Percentiles rank a stretch among this genome's conserved stretches.
Evolutionary conservation across 2,888 invertebrate genomes (phyloP).

Genomic region (Eulithis prunata): DNA sequence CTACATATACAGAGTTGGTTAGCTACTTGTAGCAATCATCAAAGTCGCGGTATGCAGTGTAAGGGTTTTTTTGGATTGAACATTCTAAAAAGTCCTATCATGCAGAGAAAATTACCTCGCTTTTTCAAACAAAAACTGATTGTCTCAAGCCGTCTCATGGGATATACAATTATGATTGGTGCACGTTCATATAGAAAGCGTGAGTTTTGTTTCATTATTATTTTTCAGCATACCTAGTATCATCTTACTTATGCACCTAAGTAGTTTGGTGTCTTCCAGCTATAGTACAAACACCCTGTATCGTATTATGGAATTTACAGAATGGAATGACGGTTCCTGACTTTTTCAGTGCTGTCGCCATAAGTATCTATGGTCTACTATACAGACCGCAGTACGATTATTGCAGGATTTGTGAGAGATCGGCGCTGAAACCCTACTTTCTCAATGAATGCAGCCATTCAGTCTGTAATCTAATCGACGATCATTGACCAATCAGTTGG

Average conservation of each 20-base stretch:
- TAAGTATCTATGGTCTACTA: too few species aligned
- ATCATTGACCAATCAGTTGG: conserved; percentile 76
- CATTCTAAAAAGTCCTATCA: conserved; percentile 7
- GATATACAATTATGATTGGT: conserved; percentile 58
- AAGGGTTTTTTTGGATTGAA: too few species aligned
- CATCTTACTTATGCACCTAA: too few species aligned
- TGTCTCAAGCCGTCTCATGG: conserved; percentile 47
- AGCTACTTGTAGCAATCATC: too few species aligned
- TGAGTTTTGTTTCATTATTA: conserved; percentile 19
- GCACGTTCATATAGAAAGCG: conserved; percentile 43
- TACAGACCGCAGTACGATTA: neutral
- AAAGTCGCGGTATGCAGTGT: too few species aligned
- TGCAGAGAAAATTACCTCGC: conserved; percentile 21
- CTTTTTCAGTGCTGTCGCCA: too few species aligned
- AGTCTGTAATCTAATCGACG: conserved; percentile 63
- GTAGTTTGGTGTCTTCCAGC: too few species aligned
- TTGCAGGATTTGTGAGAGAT: neutral
- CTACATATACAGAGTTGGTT: too few species aligned
- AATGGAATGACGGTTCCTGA: too few species aligned
- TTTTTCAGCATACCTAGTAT: neutral
- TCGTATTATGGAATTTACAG: too few species aligned
- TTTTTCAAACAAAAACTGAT: conserved; percentile 30
- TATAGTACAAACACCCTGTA: too few species aligned
- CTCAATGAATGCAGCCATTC: conserved; percentile 10
- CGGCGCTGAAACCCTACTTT: conserved; percentile 8